phyloP scores from a whole-genome alignment of 37 sponge, comb jelly and placozoan species.

The Petrosia ficiformis region DNA sequence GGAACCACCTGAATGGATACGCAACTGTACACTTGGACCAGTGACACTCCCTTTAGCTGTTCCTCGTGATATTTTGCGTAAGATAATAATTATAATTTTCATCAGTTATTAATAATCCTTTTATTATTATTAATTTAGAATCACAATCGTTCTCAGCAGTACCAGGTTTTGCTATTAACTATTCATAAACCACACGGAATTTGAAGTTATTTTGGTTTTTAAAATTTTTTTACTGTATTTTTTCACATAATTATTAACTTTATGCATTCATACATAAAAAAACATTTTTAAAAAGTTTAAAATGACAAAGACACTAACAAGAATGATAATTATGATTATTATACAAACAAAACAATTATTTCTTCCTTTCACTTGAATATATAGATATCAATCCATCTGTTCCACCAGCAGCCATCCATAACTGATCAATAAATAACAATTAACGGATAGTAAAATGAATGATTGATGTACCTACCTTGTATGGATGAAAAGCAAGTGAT shows the following conservation, averaged over 20 bases:
- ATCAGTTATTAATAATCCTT: background rate
- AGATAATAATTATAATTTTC: background rate
- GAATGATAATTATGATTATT: background rate
- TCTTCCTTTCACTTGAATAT: conserved; percentile 67
- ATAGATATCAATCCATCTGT: conserved; percentile 68
- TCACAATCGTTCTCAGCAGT: too few relatives aligned
- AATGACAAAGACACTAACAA: background rate
- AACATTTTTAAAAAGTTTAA: background rate
- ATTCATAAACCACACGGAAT: too few relatives aligned
- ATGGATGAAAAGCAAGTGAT: conserved; percentile 75
- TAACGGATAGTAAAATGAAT: background rate
- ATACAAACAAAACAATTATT: background rate
- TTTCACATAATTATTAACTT: too few relatives aligned
- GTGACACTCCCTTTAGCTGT: conserved; percentile 43
- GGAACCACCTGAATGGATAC: conserved; percentile 56
- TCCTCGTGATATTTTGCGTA: conserved; percentile 51
- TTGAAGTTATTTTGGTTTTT: too few relatives aligned
- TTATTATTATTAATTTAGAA: too few relatives aligned
- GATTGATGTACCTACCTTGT: background rate
- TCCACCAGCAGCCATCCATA: conserved; percentile 83
- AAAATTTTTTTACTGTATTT: too few relatives aligned
- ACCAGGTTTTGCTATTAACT: too few relatives aligned
- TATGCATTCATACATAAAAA: background rate
- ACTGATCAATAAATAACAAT: conserved; percentile 14
- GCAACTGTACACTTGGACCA: conserved; percentile 23